Percentiles rank a stretch among this genome's conserved stretches.
These are phyloP conservation scores for Scaptomyza flava DNA, from an alignment of 2,888 invertebrate species.

Conservation along the genomic window DNA sequence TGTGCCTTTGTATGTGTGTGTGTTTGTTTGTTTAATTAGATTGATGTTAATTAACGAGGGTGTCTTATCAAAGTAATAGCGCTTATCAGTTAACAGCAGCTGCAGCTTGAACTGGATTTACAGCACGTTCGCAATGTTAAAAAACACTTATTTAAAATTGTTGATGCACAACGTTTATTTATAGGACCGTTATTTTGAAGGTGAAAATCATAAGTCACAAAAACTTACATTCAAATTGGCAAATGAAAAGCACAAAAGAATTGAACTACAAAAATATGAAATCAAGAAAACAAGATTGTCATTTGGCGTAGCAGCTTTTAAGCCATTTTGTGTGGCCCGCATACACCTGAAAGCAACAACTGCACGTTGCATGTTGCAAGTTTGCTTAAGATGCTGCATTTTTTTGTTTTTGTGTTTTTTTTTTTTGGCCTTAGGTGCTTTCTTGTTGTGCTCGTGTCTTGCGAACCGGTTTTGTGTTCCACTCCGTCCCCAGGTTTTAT, in stretches of 20 bases:
- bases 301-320: conserved; percentile 35
- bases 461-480: conserved; percentile 55
- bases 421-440: conserved; percentile 29
- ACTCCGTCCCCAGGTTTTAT: conserved; percentile 14
- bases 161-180: conserved; percentile 1
- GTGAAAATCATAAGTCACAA: conserved; percentile 57
- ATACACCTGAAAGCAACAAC: conserved; percentile 63
- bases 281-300: conserved; percentile 50
- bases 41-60: conserved; percentile 38
- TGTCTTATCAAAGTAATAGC: conserved; percentile 37
- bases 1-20: neutral
- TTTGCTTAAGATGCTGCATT: conserved; percentile 38
- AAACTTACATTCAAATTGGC: conserved; percentile 12
- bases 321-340: conserved; percentile 44
- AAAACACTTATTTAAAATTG: conserved; percentile 16
- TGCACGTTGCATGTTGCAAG: conserved; percentile 43
- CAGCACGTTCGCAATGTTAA: conserved; percentile 38
- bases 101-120: conserved; percentile 21
- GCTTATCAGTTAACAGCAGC: conserved; percentile 46
- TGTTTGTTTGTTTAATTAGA: conserved; percentile 30
- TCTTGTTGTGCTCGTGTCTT: conserved; percentile 19
- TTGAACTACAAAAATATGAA: conserved; percentile 1
- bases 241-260: conserved; percentile 29
- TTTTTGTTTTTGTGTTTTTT: neutral
- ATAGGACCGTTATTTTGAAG: conserved; percentile 54